A percentile compares a stretch with the other conserved stretches of the same genome.
phyloP scores from a whole-genome alignment of 2,113 vertebrate species.

The Rhynchomys soricoides region DNA sequence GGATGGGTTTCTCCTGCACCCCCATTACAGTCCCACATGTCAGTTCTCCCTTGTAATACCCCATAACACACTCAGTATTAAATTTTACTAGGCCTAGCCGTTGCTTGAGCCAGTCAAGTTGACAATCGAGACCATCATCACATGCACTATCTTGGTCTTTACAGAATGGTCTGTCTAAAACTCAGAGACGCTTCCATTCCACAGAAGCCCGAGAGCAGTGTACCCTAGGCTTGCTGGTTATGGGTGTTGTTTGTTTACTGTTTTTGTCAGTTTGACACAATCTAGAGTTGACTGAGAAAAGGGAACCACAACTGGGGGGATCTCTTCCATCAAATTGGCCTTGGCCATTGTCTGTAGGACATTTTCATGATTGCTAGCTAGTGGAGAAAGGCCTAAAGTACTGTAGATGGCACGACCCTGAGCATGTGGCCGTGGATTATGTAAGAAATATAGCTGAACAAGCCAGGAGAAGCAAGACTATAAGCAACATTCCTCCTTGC shows the following conservation, averaged over 20 bases:
- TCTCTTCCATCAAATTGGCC: not conserved
- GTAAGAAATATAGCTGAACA: not conserved
- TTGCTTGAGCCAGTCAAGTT: not conserved
- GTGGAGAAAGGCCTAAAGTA: not conserved
- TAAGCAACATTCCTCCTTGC: not conserved
- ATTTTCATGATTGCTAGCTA: not conserved
- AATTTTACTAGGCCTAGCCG: not conserved
- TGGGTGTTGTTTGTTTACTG: not conserved
- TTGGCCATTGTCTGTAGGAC: not conserved
- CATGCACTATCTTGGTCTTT: not conserved
- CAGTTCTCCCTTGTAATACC: not conserved
- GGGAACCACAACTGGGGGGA: fast-evolving
- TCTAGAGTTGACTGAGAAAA: not conserved
- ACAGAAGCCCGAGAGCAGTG: not conserved
- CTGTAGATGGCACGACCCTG: not conserved
- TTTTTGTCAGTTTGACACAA: not conserved
- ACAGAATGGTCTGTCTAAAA: not conserved
- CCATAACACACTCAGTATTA: not conserved
- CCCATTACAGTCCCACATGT: not conserved
- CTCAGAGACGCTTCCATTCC: not conserved
- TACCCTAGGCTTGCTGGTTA: not conserved
- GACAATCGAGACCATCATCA: not conserved
- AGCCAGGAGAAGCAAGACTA: not conserved
- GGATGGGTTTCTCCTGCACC: not conserved
- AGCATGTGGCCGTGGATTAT: too few species aligned